Conservation (phyloP, 2,113 vertebrate species). For the Sylvia atricapilla region DNA sequence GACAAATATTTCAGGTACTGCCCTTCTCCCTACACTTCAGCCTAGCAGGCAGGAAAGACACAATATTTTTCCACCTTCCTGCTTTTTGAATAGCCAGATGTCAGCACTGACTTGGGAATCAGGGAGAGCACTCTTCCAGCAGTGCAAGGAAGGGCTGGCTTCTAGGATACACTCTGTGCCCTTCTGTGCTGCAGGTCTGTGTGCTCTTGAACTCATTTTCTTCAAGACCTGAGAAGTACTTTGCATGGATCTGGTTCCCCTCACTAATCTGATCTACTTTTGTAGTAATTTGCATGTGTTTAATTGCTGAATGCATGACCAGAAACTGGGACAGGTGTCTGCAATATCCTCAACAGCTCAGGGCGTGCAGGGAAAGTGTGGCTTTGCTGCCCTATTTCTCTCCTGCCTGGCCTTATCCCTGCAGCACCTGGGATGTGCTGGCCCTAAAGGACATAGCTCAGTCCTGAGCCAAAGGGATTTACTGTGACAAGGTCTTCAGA, state of each 20-base stretch:
- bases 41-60: neutral
- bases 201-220: conserved; percentile 38
- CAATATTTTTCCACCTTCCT: neutral
- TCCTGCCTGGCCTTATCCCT: neutral
- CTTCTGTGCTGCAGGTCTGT: neutral
- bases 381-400: conserved; percentile 23
- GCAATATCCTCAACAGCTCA: neutral
- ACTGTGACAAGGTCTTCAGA: neutral
- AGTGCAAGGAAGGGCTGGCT: neutral
- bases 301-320: conserved; percentile 46
- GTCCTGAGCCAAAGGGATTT: neutral
- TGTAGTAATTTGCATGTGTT: conserved; percentile 44
- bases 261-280: conserved; percentile 58
- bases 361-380: neutral
- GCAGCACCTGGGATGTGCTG: neutral
- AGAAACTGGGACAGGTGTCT: conserved; percentile 44
- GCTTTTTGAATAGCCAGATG: neutral
- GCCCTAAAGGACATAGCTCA: neutral
- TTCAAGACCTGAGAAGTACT: neutral
- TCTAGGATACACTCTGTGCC: neutral
- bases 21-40: neutral
- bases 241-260: neutral
- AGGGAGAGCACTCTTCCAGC: neutral
- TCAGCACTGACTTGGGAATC: neutral
- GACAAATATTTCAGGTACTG: neutral